Base-by-base conservation (phyloP, 2,888 invertebrate genomes). In the Exocentrus adspersus region DNA sequence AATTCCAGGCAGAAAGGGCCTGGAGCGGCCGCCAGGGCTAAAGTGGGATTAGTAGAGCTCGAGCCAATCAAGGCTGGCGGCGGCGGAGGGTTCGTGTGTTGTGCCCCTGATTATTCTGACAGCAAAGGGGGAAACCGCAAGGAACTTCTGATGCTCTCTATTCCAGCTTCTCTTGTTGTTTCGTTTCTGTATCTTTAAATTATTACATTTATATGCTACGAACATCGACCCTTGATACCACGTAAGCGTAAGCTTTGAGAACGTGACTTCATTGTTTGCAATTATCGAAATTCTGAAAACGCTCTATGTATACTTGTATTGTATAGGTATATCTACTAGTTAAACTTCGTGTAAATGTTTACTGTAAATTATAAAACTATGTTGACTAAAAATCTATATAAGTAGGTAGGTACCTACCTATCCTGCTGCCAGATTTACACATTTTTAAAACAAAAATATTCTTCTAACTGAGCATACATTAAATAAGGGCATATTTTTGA, bases 31-130 rank as follows among this genome's bases (percentile, higher is more conserved):
- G 87, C 85, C 86, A 84, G 79, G 87, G 88, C 87, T 88, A 87
- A 88, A 87, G 85, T 84, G 86, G 88, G 88, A 88, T 88, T 88
- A 88, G 87, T 86, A 84, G 85, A 87, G 87, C 87, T 87, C 86
- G 87, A 87, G 87, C 88, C 88, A 88, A 88, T 88, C 88, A 88
- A 88, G 87, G 77, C 79, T 65, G 72, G 70, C 75, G 66, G 70
- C 75, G 65, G 70, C 73, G 74, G 73, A 72, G 77, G 77, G 74
- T 50, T 68, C 67, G 71, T 70, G 71, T 70, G 69, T 73, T 71
- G 68, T 63, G 72, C 71, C 72, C 70, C 70, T 68, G 72, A 69
- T 70, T 70, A 72, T 71, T 66, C 68, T 60, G 65, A 71, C 73
- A 58, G 67, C 64, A 66, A 66, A 67, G 62, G 69, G 63, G 63